These are phyloP conservation scores for Psophia crepitans DNA, from an alignment of 2,113 vertebrate genomes.

Conservation along the genomic window DNA sequence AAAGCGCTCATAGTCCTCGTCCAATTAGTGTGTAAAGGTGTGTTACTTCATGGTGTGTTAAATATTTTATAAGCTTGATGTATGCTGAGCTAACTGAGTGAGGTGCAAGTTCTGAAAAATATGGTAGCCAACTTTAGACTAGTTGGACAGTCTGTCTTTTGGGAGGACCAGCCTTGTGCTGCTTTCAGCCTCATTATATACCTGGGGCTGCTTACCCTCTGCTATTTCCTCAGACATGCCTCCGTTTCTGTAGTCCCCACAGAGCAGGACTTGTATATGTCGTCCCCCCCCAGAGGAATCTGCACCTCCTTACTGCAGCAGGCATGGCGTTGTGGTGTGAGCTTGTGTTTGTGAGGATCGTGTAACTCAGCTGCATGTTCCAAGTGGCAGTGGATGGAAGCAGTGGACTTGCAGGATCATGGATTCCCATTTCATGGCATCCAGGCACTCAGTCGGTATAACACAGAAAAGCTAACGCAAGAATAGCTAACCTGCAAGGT, in stretches of 20 bases:
- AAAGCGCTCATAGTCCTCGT: background rate
- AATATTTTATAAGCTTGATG: background rate
- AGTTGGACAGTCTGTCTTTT: too few relatives aligned
- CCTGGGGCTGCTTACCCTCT: background rate
- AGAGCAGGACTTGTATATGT: too few relatives aligned
- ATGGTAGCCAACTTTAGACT: background rate
- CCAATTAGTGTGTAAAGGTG: background rate
- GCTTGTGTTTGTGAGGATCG: background rate
- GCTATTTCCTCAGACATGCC: background rate
- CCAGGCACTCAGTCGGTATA: background rate
- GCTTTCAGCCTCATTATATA: background rate
- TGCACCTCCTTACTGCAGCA: background rate
- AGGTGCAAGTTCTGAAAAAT: background rate
- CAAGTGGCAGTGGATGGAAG: background rate
- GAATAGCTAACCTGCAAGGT: background rate
- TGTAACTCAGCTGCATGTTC: background rate
- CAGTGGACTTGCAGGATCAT: background rate
- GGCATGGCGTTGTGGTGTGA: accelerated
- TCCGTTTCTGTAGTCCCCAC: background rate
- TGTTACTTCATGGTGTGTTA: background rate
- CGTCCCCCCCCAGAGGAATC: background rate
- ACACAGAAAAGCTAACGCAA: background rate
- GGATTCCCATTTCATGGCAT: background rate
- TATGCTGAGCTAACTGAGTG: background rate
- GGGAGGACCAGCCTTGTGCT: background rate